Conservation (phyloP, 2,888 invertebrate genomes). For the Pristionchus entomophagus region DNA sequence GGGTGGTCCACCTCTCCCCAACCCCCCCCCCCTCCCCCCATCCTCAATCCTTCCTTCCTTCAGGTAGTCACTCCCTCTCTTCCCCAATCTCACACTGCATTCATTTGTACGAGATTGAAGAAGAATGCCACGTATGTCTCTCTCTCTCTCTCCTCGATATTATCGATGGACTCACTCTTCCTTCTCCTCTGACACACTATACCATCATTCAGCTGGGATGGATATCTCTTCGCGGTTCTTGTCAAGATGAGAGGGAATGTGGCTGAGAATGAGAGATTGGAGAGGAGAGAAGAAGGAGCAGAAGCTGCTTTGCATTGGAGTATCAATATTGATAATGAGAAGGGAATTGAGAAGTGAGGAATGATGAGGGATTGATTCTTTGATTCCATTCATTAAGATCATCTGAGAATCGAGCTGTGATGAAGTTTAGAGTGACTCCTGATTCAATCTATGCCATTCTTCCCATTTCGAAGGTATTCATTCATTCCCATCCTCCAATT, state of each 20-base stretch:
- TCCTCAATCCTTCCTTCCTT: background rate
- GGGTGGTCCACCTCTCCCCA: too few relatives aligned
- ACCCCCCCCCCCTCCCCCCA: background rate
- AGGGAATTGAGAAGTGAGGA: background rate
- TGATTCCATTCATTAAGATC: background rate
- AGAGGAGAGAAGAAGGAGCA: constrained; percentile 42
- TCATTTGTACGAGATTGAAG: constrained; percentile 55
- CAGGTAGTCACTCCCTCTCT: constrained; percentile 57
- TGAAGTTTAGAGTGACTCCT: constrained; percentile 59
- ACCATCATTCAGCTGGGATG: constrained; percentile 57
- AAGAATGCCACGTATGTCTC: constrained; percentile 53
- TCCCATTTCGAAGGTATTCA: constrained; percentile 52
- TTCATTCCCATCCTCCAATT: background rate
- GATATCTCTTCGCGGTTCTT: constrained; percentile 58
- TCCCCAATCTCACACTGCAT: constrained; percentile 62
- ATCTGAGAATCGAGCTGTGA: constrained; percentile 53
- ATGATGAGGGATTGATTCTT: too few relatives aligned
- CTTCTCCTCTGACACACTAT: too few relatives aligned
- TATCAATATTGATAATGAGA: background rate
- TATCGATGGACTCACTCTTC: background rate
- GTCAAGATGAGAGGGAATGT: constrained; percentile 51
- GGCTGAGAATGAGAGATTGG: constrained; percentile 44
- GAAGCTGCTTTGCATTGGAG: constrained; percentile 45
- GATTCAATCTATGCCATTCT: constrained; percentile 56
- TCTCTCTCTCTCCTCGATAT: background rate